Base-by-base conservation (phyloP, 2,113 vertebrate species). In the Tiliqua scincoides region DNA sequence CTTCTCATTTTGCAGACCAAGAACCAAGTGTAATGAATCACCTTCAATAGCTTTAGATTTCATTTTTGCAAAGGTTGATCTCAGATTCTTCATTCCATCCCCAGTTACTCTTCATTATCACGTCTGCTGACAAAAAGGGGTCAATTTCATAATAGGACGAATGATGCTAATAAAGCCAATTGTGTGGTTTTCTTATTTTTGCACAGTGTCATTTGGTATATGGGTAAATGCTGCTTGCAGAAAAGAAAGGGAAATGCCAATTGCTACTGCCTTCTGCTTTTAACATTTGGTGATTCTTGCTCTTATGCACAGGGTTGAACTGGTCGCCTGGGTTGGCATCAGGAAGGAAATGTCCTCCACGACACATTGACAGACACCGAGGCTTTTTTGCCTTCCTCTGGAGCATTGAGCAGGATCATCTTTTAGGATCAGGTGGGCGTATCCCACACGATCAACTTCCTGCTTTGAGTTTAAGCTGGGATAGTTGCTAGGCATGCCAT, bases 341-440 rank as follows among this genome's bases (percentile, higher is more conserved):
- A 1, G 87, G 82, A 88, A 84, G 82, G 61, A 84, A 65, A 35
- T 65, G 67, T 27, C 59, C 48, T 35, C 48, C 82, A 32, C 30
- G 11, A 43, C 30, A 43, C 87, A 72, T 59, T 75, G 70, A 21
- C 87, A 84, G 76, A 84, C 59, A 75, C 82, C 32, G 62, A 23
- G 70, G 87, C 87, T 88, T 88, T 84, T 84, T 79, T 59, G 8
- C 76, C 75, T 87, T 79, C 70, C 77, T 88, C 70, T 75, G 85
- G 48, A 84, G 76, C 76, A 59, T 79, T 80, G 82, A 74, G 68
- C 76, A 88, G 75, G 87, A 79, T 88, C 76, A 67, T 80, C 87
- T 85, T 27, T 88, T 84, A 88, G 87, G 76, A 84, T 80, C 82
- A 88, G 82, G 87, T 84, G 87, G 87, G 82, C 75, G 32, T 80